A percentile compares a stretch with the other conserved stretches of the same genome.
phyloP scores from a whole-genome alignment of 2,113 vertebrate genomes.

The Oryzias melastigma region DNA sequence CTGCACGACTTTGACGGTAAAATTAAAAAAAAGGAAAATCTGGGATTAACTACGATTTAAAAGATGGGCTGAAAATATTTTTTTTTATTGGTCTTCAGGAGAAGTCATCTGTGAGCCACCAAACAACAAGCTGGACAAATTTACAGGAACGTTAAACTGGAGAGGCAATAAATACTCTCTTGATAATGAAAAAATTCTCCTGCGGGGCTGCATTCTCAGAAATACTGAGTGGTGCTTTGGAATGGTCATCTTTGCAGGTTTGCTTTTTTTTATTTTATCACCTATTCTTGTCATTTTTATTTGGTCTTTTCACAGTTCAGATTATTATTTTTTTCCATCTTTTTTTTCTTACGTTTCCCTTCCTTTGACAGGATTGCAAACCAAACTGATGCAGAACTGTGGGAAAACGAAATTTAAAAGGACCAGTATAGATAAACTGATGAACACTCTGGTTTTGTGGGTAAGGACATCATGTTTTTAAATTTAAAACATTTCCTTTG shows the following conservation, averaged over 20 bases:
- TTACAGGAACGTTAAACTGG: slow-evolving; percentile 85
- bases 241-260: slow-evolving; percentile 91
- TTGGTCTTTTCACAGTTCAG: background rate
- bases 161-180: slow-evolving; percentile 82
- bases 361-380: slow-evolving; percentile 66
- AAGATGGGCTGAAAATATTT: too few species aligned
- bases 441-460: slow-evolving; percentile 96
- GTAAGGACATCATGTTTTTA: slow-evolving; percentile 55
- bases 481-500: background rate
- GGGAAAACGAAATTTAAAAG: slow-evolving; percentile 90
- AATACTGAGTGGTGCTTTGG: slow-evolving; percentile 95
- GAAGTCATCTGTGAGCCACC: slow-evolving; percentile 84
- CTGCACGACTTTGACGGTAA: slow-evolving; percentile 87
- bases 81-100: slow-evolving; percentile 19
- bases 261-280: background rate
- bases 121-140: slow-evolving; percentile 93
- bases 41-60: background rate
- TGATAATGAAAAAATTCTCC: slow-evolving; percentile 89
- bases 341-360: background rate
- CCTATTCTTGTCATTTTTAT: background rate
- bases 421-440: slow-evolving; percentile 91
- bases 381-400: slow-evolving; percentile 96
- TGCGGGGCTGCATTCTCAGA: slow-evolving; percentile 89
- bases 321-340: background rate
- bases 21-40: slow-evolving; percentile 34